Conservation (phyloP, 2,888 invertebrate species). For the Azorinus chamasolen region DNA sequence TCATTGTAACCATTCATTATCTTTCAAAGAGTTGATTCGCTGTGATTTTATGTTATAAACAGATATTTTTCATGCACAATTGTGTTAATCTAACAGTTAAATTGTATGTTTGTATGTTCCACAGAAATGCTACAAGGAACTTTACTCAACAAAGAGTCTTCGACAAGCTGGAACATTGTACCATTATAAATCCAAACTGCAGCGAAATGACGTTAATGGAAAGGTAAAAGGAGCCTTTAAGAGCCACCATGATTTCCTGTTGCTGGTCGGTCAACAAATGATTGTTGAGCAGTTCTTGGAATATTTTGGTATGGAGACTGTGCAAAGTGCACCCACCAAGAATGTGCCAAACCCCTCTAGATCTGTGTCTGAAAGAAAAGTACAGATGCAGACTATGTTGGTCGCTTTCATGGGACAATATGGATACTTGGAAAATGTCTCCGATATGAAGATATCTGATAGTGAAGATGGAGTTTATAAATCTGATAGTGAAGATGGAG, state of each 20-base stretch:
- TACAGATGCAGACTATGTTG: slow-evolving; percentile 4
- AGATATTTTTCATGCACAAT: no score
- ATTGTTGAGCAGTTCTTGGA: slow-evolving; percentile 90
- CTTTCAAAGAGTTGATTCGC: no score
- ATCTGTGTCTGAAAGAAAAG: not conserved
- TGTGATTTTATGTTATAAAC: no score
- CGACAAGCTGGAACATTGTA: slow-evolving; percentile 28
- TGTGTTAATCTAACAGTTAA: no score
- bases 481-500: no score
- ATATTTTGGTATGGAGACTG: slow-evolving; percentile 89
- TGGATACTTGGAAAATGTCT: slow-evolving; percentile 9
- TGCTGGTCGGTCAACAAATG: slow-evolving; percentile 86
- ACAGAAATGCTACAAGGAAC: slow-evolving; percentile 28
- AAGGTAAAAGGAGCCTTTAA: slow-evolving; percentile 17
- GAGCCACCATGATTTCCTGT: slow-evolving; percentile 7
- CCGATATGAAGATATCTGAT: no score
- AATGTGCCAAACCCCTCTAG: slow-evolving; percentile 86
- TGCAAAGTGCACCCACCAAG: slow-evolving; percentile 89
- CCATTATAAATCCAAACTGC: slow-evolving; percentile 13
- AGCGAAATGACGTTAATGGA: slow-evolving; percentile 15
- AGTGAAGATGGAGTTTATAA: no score
- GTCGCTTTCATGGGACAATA: not conserved
- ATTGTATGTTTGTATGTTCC: not conserved
- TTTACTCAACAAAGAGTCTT: slow-evolving; percentile 4
- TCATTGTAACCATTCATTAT: no score